Base-by-base conservation (phyloP, 2,888 invertebrate species). In the Corythucha ciliata region DNA sequence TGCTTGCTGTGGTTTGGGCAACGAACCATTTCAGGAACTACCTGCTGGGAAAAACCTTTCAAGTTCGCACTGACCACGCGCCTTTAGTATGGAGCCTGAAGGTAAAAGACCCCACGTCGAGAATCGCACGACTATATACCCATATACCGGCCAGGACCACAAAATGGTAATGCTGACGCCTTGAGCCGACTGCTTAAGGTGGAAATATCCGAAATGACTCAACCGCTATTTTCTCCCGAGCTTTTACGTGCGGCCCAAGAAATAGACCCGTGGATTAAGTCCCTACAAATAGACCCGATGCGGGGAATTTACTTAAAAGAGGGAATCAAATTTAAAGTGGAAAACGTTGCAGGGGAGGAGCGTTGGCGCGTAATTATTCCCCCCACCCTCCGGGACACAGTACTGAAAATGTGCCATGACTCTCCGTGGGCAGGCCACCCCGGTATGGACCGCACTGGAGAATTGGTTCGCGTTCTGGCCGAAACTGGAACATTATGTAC, bases 41-140 rank as follows among this genome's bases (percentile, higher is more conserved):
- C n/a, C n/a, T n/a, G n/a, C n/a, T n/a, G n/a, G n/a, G n/a, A n/a
- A n/a, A n/a, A n/a, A n/a, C n/a, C n/a, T n/a, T n/a, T n/a, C n/a
- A n/a, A n/a, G n/a, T n/a, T n/a, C n/a, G n/a, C n/a, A n/a, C n/a
- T n/a, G n/a, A n/a, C n/a, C n/a, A n/a, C n/a, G n/a, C n/a, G n/a
- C n/a, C n/a, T n/a, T n/a, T n/a, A n/a, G n/a, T n/a, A n/a, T n/a
- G n/a, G n/a, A n/a, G n/a, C n/a, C n/a, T n/a, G n/a, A n/a, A n/a
- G n/a, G n/a, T n/a, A n/a, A n/a, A n/a, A n/a, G 46, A 46, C 16
- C 33, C 6, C 2, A 14, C 46, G 2, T 20, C 46, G 3, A 7
- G 46, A 8, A 41, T 46, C 32, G 22, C 34, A 46, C 24, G 46
- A 46, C 10, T 34, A 34, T 14, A 18, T 12, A 26, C 14, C 25